Evolutionary conservation across 1,140 invertebrate species (phyloP).

Genomic region (Drosophila quadrilineata): DNA sequence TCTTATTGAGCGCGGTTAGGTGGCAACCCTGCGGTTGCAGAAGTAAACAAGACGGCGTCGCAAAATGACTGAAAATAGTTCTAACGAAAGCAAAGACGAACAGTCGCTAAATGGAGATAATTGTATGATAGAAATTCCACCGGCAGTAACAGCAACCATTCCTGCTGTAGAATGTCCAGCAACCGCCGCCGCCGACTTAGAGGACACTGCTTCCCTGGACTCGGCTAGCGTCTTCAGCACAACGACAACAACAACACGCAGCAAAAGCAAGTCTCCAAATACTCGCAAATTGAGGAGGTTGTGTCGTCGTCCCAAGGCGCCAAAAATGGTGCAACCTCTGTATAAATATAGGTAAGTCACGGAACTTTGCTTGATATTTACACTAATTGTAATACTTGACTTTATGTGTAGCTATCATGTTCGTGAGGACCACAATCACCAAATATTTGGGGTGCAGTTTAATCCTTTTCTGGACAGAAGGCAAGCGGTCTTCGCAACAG

Average conservation of each 20-base stretch:
- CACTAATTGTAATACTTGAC: background rate
- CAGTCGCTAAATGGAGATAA: background rate
- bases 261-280: conserved; percentile 94
- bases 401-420: conserved; percentile 85
- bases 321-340: conserved; percentile 87
- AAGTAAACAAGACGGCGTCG: conserved; percentile 24
- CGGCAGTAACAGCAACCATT: background rate
- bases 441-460: conserved; percentile 96
- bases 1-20: too few relatives aligned
- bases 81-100: conserved; percentile 26
- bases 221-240: conserved; percentile 93
- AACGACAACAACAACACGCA: conserved; percentile 92
- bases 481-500: conserved; percentile 95
- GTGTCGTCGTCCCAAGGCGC: conserved; percentile 84
- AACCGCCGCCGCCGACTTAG: conserved; percentile 17
- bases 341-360: conserved; percentile 88
- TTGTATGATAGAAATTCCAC: background rate
- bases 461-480: conserved; percentile 93
- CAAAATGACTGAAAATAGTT: conserved; percentile 29
- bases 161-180: background rate
- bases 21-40: conserved; percentile 26
- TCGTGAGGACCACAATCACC: conserved; percentile 96
- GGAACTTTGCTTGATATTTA: background rate
- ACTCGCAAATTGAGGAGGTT: conserved; percentile 83
- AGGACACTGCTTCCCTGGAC: conserved; percentile 36